phyloP scores from a whole-genome alignment of 2,113 vertebrate genomes.

The Dicaeum eximium region DNA sequence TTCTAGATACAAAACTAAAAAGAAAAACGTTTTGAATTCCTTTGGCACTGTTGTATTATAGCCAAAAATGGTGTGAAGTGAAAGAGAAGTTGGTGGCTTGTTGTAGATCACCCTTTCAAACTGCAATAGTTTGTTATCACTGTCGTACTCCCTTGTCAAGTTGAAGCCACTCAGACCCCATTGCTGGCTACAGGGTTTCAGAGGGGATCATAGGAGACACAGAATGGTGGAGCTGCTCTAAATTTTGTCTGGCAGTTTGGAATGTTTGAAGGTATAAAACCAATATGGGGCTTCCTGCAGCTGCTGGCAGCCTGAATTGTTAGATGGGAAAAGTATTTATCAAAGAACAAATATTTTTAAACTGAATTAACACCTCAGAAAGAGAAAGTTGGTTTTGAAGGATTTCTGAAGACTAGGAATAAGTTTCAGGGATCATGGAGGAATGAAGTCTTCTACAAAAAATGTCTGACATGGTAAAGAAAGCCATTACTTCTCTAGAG shows the following conservation, averaged over 20 bases:
- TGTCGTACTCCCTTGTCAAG: background rate
- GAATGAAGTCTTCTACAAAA: background rate
- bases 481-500: background rate
- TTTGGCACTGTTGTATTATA: background rate
- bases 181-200: background rate
- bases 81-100: background rate
- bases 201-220: background rate
- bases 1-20: background rate
- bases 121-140: background rate
- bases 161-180: background rate
- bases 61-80: background rate
- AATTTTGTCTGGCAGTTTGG: background rate
- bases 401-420: background rate
- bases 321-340: background rate
- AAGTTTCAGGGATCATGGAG: background rate
- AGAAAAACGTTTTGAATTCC: background rate
- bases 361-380: background rate
- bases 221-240: background rate
- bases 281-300: background rate
- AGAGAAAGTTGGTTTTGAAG: background rate
- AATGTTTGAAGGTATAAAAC: background rate
- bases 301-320: background rate
- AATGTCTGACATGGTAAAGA: background rate
- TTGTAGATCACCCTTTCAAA: background rate
- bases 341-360: background rate